Conservation (phyloP, 1,140 invertebrate genomes). For the Bombus cullumanus region DNA sequence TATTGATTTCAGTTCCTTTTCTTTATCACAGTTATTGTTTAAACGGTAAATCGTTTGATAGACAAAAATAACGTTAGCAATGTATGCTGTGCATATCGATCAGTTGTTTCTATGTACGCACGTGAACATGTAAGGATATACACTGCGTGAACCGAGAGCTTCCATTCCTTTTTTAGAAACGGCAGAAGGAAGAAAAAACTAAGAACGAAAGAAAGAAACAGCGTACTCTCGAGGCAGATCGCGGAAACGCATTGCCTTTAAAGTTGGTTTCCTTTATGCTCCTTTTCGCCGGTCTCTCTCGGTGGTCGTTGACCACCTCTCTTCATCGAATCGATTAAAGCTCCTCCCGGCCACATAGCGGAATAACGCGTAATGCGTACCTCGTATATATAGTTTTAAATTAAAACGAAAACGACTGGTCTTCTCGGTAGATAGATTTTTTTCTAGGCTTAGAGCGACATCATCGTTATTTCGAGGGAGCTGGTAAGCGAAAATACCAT, state of each 20-base stretch:
- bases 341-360: slow-evolving; percentile 50
- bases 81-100: slow-evolving; percentile 33
- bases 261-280: slow-evolving; percentile 73
- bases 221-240: slow-evolving; percentile 58
- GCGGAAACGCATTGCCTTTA: slow-evolving; percentile 73
- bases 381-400: slow-evolving; percentile 47
- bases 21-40: not conserved
- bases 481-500: slow-evolving; percentile 48
- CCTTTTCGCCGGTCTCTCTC: slow-evolving; percentile 39
- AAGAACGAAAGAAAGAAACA: slow-evolving; percentile 63
- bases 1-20: not conserved
- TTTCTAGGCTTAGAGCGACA: slow-evolving; percentile 63
- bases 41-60: slow-evolving; percentile 51
- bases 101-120: slow-evolving; percentile 24
- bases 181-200: slow-evolving; percentile 56
- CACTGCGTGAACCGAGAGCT: slow-evolving; percentile 23
- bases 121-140: slow-evolving; percentile 46
- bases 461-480: slow-evolving; percentile 49
- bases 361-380: slow-evolving; percentile 57
- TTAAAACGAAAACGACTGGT: slow-evolving; percentile 61
- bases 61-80: slow-evolving; percentile 54
- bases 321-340: slow-evolving; percentile 70
- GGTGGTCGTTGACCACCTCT: slow-evolving; percentile 62
- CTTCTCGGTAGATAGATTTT: slow-evolving; percentile 64
- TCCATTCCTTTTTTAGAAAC: slow-evolving; percentile 63